Evolutionary conservation across 2,113 vertebrate genomes (phyloP), one percentile per base, ranked within the genome.

Genomic region (Pipra filicauda): DNA sequence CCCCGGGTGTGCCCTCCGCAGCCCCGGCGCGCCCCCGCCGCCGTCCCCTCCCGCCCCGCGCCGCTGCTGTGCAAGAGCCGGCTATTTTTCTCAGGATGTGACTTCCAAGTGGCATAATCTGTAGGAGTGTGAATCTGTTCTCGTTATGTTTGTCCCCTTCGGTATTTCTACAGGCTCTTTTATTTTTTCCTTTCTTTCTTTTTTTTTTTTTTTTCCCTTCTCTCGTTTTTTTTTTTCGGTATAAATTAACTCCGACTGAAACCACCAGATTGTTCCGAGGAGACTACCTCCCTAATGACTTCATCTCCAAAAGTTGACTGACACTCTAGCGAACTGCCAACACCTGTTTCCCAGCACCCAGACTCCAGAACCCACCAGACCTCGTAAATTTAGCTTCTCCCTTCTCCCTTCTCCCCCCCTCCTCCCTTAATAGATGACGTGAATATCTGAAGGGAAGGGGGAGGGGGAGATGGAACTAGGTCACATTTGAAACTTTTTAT

Each of bases 331-430:
- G 88, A 91, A 94, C 95, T 90, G 86, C 87, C 87, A 95, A 93
- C 96, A 96, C 96, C 95, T 96, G 96, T 92, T 96, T 96, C 96
- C 95, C 81, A 94, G 90, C 87, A 91, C 94, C 89, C 86, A 88
- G 95, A 94, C 94, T 86, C 91, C 91, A 94, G 91, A 96, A 95
- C 66, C 81, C 95, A 95, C 93, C 94, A 95, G 96, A 88, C 94
- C 91, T 95, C 91, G 52, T 93, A 95, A 87, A 88, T 95, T 95
- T 94, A 92, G 95, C 93, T 87, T 96, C 88, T 95, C 70, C 65
- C 73, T 93, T 87, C 90, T 83, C 6, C n/a, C 23, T 55, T n/a
- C 41, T 64, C 31, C 16, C 31, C 23, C 61, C 37, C 41, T 64
- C 39, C 16, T 35, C 62, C 80, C 84, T 88, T 81, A 95, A 95